Evolutionary conservation across 2,888 invertebrate genomes (phyloP), one percentile per base, ranked within the genome.

Genomic region (Lathronympha strigana): DNA sequence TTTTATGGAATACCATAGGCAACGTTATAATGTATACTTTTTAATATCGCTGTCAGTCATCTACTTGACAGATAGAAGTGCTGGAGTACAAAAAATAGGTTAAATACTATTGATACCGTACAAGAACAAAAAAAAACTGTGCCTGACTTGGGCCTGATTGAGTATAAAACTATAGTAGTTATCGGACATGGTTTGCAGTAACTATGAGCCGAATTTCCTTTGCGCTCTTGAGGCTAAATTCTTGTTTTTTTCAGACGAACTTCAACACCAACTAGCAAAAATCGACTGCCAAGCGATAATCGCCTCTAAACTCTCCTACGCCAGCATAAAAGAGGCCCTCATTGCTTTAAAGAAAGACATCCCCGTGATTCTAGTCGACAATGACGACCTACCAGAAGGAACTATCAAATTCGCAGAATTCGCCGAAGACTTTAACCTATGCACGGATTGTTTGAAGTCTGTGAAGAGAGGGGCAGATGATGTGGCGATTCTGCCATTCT

Each of bases 401-500:
- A 88, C 93, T 0, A 94, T 95, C 60, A 93, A 94, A 71, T 95
- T 95, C 75, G 89, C 93, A 11, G 95, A 95, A 76, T 79, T 94
- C n/a, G 92, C 92, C 0, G 92, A 93, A 75, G 92, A 92, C 38
- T 85, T 92, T 63, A 81, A 81, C 58, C 80, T 94, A 4, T 93
- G 94, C 61, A 90, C 91, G 0, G 85, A 88, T 51, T 90, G 90
- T 69, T 75, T 94, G 58, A 92, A 88, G 68, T 78, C 86, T 0
- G 86, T 90, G 21, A 80, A 86, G 8, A 77, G 92, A 38, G 80
- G 76, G 33, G 80, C 92, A 0, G 90, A 95, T 8, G 96, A 96
- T 72, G 76, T 95, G 4, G 94, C 94, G 0, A 85, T 96, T 17
- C 77, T 97, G 70, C 97, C 97, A 0, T 97, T 96, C 83, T 97